Evolutionary conservation across 2,113 vertebrate species (phyloP).

Genomic region (Laterallus jamaicensis): DNA sequence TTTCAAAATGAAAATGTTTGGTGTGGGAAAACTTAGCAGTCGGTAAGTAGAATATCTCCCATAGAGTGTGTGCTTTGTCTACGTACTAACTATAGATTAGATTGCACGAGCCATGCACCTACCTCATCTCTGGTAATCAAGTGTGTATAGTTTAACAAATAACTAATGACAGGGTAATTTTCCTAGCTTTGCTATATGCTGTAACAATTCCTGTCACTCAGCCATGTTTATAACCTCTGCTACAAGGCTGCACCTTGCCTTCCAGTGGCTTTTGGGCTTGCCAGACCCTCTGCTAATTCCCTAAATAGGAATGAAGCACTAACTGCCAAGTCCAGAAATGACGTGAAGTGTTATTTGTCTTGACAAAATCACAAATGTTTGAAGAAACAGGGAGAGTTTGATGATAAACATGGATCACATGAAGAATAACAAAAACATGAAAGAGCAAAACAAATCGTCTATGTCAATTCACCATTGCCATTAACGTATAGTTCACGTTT

Average conservation of each 20-base stretch:
- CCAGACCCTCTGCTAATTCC: neutral
- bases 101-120: neutral
- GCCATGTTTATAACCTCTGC: neutral
- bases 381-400: slow-evolving; percentile 54
- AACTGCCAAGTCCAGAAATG: slow-evolving; percentile 44
- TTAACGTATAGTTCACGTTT: neutral
- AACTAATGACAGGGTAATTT: neutral
- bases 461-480: neutral
- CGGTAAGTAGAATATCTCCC: neutral
- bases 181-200: neutral
- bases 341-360: slow-evolving; percentile 45
- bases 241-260: neutral
- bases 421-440: slow-evolving; percentile 30
- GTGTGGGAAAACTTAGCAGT: neutral
- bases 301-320: neutral
- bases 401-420: slow-evolving; percentile 9
- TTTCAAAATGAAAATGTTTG: neutral
- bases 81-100: neutral
- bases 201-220: neutral
- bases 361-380: slow-evolving; percentile 55
- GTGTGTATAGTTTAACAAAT: neutral
- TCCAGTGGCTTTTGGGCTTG: neutral
- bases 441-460: neutral
- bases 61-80: neutral
- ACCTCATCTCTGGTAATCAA: neutral